Base-by-base conservation (phyloP, 2,113 vertebrate genomes). In the Gnathonemus echidnorhynchus region DNA sequence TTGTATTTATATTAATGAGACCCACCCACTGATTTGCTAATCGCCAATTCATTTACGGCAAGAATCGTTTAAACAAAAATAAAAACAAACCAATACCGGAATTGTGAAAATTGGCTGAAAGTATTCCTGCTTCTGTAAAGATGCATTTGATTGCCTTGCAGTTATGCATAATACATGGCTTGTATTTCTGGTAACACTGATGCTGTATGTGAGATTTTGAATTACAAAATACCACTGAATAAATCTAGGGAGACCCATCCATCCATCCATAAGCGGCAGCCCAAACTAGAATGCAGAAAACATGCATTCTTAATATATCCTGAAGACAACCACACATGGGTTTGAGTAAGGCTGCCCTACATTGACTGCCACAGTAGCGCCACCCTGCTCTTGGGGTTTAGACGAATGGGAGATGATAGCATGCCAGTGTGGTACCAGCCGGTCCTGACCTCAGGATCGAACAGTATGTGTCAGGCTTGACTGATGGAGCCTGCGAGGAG, bases 1-100 rank as follows among this genome's bases (percentile, higher is more conserved):
- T 48, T 85, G 83, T 85, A 85, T 85, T 85, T 85, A 85, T 85
- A 85, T 85, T 48, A 85, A 85, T 85, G 24, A 85, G 39, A 48
- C 77, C 39, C 42, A 83, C 77, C 77, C 77, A 83, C 83, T 85
- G 83, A 48, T 85, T 10, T 85, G 83, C 42, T 85, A 85, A 46
- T 85, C 24, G 8, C 0, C 21, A 85, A 48, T 24, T 48, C 21
- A 48, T 85, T 85, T 48, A 45, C 42, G 9, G 42, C 83, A 85
- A 85, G 39, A 46, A n/a, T 85, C 42, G 6, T 35, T 27, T n/a
- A 35, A 52, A 52, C 86, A 87, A 50, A 87, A 87, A 48, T 48
- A 87, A 87, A 87, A 87, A 49, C 48, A 86, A 87, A 31, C 27
- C 42, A 45, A 83, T 45, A 83, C 13, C 42, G 77, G 5, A 83